Percentiles rank a stretch among this genome's conserved stretches.
Evolutionary conservation across 2,888 invertebrate genomes (phyloP).

Genomic region (Alcis repandata): DNA sequence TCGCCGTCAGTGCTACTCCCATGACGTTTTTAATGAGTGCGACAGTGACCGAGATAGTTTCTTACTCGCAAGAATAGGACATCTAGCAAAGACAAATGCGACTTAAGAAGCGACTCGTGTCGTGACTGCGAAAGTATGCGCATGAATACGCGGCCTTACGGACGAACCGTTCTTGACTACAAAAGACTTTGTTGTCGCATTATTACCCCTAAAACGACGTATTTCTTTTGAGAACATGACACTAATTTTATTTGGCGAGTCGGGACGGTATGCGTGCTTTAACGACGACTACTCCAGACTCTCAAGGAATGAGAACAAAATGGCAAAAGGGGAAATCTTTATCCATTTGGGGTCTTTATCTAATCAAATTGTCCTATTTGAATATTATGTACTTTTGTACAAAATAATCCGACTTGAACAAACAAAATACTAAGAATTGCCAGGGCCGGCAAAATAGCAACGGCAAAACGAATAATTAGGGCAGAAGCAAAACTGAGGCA

Average conservation of each 20-base stretch:
- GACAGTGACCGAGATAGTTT: no score
- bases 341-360: neutral
- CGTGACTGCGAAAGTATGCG: neutral
- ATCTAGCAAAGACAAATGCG: no score
- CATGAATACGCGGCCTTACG: constrained; percentile 9
- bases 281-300: neutral
- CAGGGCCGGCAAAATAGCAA: no score
- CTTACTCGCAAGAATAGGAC: no score
- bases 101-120: neutral
- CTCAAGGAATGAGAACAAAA: constrained; percentile 2
- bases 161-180: constrained; percentile 5
- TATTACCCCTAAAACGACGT: constrained; percentile 21
- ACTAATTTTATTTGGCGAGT: constrained; percentile 24
- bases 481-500: no score
- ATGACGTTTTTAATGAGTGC: no score
- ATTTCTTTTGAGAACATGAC: constrained; percentile 24
- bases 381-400: neutral
- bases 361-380: neutral
- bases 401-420: neutral
- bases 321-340: neutral
- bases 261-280: constrained; percentile 5
- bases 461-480: no score
- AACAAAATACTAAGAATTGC: no score
- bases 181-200: constrained; percentile 18
- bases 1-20: no score